Base-by-base conservation (phyloP, 2,113 vertebrate genomes). In the Grus americana region DNA sequence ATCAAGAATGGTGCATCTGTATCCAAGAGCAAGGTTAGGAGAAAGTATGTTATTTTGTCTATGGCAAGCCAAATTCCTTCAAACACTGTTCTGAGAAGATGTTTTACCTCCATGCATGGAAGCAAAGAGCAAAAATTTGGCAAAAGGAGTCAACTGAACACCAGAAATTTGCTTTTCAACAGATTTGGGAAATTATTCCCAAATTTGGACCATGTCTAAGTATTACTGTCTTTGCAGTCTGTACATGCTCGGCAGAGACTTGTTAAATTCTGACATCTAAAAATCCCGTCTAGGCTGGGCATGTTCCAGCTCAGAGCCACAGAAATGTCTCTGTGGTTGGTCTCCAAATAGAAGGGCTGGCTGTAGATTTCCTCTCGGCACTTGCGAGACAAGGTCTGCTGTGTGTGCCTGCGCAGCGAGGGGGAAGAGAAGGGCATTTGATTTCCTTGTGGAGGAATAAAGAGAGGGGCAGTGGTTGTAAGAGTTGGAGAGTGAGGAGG, bases 31-130 rank as follows among this genome's bases (percentile, higher is more conserved):
- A 92, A 97, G 95, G 91, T 90, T 96, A 93, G 87, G 74, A 75
- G 72, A 91, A 95, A 97, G 44, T 86, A 95, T 95, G 78, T 93
- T 95, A 66, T 97, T 97, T 95, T 95, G 94, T 95, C 96, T 95
- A 38, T 42, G 36, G 71, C 27, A 78, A 70, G 66, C 40, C 47
- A 86, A 80, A 90, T 76, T 88, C 78, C 46, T 74, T 89, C 71
- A 88, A 67, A 32, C 18, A 26, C 82, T 93, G 87, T 32, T 59
- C 65, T 23, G 27, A 79, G 82, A 79, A 90, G 29, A 87, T 29
- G 27, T 73, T 92, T 89, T 79, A 70, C 73, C 49, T 88, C 88
- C 24, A 2, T 42, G 27, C 49, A 34, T 55, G 59, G 71, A 79
- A 93, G n/a, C 6, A 90, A 73, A 79, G 66, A 73, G 30, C 58